These are phyloP conservation scores for Sebastes taczanowskii DNA, from an alignment of 2,797 vertebrate genomes.

Conservation along the genomic window DNA sequence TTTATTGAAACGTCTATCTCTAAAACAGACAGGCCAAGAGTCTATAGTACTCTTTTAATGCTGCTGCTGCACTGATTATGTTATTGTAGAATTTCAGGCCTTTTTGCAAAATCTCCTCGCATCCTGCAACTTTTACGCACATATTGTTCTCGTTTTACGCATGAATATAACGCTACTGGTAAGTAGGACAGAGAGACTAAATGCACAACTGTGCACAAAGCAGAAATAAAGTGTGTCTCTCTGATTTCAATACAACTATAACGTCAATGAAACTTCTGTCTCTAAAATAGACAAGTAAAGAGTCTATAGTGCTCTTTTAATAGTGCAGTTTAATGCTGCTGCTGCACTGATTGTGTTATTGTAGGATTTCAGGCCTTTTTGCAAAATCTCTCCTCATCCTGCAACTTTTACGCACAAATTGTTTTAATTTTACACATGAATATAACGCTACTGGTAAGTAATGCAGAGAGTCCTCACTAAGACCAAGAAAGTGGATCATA, in stretches of 20 bases:
- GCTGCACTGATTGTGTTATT: constrained; percentile 11
- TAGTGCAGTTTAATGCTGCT: background rate
- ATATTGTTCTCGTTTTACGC: constrained; percentile 19
- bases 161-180: constrained; percentile 84
- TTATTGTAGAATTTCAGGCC: constrained; percentile 5
- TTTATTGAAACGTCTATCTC: background rate
- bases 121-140: constrained; percentile 57
- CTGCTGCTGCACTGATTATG: background rate
- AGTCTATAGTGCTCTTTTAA: background rate
- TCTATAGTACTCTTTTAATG: background rate
- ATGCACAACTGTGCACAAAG: background rate
- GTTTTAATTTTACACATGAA: constrained; percentile 16
- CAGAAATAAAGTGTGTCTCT: background rate
- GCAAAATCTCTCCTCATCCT: background rate
- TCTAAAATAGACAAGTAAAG: background rate
- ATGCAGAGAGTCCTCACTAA: too few relatives aligned
- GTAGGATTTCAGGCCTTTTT: background rate
- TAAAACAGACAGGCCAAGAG: background rate
- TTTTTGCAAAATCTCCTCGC: background rate
- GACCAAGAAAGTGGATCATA: too few relatives aligned
- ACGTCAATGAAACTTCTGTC: background rate
- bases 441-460: background rate
- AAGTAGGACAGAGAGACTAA: constrained; percentile 30
- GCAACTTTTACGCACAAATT: constrained; percentile 58
- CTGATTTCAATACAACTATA: background rate